Percentiles rank a stretch among this genome's conserved stretches.
Conservation (phyloP, 2,888 invertebrate species). For the Acleris emargana region DNA sequence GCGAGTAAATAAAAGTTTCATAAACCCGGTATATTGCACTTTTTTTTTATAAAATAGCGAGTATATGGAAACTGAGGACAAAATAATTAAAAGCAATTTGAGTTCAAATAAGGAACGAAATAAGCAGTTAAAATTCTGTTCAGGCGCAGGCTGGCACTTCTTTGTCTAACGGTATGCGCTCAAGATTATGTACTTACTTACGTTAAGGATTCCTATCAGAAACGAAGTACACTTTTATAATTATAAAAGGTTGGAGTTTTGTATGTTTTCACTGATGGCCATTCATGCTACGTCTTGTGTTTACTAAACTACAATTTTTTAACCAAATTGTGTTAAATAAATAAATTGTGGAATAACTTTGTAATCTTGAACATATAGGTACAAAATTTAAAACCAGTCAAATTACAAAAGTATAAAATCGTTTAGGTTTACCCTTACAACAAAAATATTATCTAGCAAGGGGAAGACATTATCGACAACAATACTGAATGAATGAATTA, state of each 20-base stretch:
- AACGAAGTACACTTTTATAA: background rate
- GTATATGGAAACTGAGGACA: constrained; percentile 44
- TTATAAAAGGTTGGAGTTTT: background rate
- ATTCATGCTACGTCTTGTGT: background rate
- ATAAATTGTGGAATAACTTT: too few relatives aligned
- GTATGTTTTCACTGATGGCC: background rate
- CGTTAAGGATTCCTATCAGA: constrained; percentile 37
- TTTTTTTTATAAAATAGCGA: background rate
- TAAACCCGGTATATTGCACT: background rate
- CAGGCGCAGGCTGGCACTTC: constrained; percentile 48
- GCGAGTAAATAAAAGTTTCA: too few relatives aligned
- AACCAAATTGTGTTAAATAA: too few relatives aligned
- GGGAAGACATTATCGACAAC: too few relatives aligned
- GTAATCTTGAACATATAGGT: too few relatives aligned
- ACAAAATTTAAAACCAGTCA: too few relatives aligned
- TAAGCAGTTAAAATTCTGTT: constrained; percentile 56
- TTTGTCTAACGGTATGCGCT: constrained; percentile 54
- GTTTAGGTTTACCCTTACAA: too few relatives aligned
- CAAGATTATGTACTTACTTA: constrained; percentile 38
- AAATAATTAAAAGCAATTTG: constrained; percentile 57
- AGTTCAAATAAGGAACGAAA: constrained; percentile 56
- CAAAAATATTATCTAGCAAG: too few relatives aligned
- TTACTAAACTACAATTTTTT: too few relatives aligned
- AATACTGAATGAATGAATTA: too few relatives aligned
- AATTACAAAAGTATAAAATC: too few relatives aligned